Conservation (phyloP, 2,888 invertebrate genomes). For the Subacronicta megacephala region DNA sequence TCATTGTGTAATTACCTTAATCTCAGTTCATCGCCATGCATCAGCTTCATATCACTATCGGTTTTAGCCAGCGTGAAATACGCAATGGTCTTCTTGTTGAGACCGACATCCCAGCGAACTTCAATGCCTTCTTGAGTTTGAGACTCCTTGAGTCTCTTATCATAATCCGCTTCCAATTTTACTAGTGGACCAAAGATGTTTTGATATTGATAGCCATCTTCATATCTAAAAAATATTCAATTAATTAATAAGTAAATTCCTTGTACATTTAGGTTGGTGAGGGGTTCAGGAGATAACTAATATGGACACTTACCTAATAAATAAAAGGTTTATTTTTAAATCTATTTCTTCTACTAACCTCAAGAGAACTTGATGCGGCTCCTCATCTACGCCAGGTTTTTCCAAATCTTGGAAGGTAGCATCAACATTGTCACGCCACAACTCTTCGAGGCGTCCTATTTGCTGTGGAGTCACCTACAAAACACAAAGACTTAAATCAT, state of each 20-base stretch:
- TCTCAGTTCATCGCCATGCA: slow-evolving; percentile 99
- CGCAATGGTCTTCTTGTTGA: slow-evolving; percentile 99
- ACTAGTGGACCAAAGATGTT: slow-evolving; percentile 99
- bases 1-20: slow-evolving; percentile 93
- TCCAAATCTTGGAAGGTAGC: slow-evolving; percentile 99
- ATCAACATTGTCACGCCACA: slow-evolving; percentile 99
- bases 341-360: slow-evolving; percentile 64
- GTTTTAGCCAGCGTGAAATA: slow-evolving; percentile 99
- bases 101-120: slow-evolving; percentile 99
- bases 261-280: too few relatives aligned
- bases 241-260: too few relatives aligned
- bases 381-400: slow-evolving; percentile 99
- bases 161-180: slow-evolving; percentile 99
- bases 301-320: too few relatives aligned
- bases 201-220: slow-evolving; percentile 99
- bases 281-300: too few relatives aligned
- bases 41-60: slow-evolving; percentile 99
- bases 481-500: too few relatives aligned
- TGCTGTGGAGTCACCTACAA: slow-evolving; percentile 96
- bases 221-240: slow-evolving; percentile 91
- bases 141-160: slow-evolving; percentile 98
- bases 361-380: slow-evolving; percentile 96
- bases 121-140: slow-evolving; percentile 99
- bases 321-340: too few relatives aligned
- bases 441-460: slow-evolving; percentile 98